These are phyloP conservation scores for Molothrus aeneus DNA, from an alignment of 2,797 vertebrate species.

Conservation along the genomic window DNA sequence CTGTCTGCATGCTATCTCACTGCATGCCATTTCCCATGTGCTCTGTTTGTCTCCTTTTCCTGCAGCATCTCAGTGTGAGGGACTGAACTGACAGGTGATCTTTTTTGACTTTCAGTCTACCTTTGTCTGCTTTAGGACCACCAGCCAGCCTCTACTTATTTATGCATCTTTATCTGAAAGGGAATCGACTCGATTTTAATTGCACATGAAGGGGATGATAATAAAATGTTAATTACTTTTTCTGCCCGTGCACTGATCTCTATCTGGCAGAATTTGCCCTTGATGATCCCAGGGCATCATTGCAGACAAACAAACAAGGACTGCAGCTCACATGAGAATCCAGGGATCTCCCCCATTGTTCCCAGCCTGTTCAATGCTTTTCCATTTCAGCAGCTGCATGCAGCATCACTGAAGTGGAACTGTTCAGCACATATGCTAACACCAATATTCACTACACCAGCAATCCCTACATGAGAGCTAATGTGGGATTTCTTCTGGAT, in stretches of 20 bases:
- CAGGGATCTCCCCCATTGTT: neutral
- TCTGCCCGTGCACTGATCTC: conserved; percentile 33
- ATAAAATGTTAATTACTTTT: conserved; percentile 65
- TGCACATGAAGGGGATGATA: conserved; percentile 26
- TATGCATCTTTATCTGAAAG: conserved; percentile 50
- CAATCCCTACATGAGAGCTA: neutral
- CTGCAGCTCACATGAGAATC: neutral
- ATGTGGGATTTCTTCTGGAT: neutral
- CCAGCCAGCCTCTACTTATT: conserved; percentile 25
- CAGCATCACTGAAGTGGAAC: neutral
- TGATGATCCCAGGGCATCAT: neutral
- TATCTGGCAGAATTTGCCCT: conserved; percentile 58
- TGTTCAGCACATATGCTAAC: neutral
- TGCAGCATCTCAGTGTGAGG: neutral
- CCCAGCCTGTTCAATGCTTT: neutral
- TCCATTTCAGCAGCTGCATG: conserved; percentile 14
- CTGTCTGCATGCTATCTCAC: neutral
- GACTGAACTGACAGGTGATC: neutral
- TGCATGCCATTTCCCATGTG: neutral
- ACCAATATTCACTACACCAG: neutral
- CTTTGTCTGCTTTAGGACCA: conserved; percentile 34
- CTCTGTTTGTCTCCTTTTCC: neutral
- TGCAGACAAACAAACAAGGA: neutral
- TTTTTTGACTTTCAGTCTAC: conserved; percentile 9
- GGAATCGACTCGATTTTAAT: conserved; percentile 51